Evolutionary conservation across 2,888 invertebrate species (phyloP), one percentile per base, ranked within the genome.

Genomic region (Pelosia muscerda): DNA sequence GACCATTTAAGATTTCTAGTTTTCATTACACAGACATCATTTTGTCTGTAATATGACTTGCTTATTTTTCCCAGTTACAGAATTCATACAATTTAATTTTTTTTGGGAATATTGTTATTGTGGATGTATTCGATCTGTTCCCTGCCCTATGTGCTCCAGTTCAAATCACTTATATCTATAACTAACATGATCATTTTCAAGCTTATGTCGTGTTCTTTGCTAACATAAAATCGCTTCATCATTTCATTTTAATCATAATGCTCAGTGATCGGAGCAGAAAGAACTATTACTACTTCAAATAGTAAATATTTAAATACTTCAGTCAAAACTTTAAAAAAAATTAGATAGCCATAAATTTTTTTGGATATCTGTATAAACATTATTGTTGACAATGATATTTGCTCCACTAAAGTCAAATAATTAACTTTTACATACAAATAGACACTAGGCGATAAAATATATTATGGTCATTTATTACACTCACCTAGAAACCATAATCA

Each of bases 141-240:
- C 28, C 26, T 62, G 8, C 15, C 26, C 42, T 28, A 8, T 53
- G 9, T 25, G 55, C 25, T 15, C 13, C 19, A 8, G 55, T 2
- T 57, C n/a, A 57, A 57, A 57, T 31, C 63, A 63, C 19, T 59
- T 34, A 23, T 65, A 59, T 60, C 65, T 65, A 54, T 53, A 65
- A 62, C 53, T 59, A 59, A 65, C 65, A 58, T 58, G 25, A 38
- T 83, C 82, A 85, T 85, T 76, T n/a, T 83, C 74, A 76, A 84
- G 91, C 91, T 90, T 90, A 79, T 89, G 87, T 91, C 88, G 87
- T 90, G 88, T 88, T 86, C 77, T 83, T 82, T 80, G 91, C 92
- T 91, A 90, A 90, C 88, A 92, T 88, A 88, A n/a, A 86, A 84
- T 83, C 75, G 90, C 91, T 90, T 86, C 81, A 84, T 88, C 86